Conservation (phyloP, 2,888 invertebrate species). For the Lasiommata megera region DNA sequence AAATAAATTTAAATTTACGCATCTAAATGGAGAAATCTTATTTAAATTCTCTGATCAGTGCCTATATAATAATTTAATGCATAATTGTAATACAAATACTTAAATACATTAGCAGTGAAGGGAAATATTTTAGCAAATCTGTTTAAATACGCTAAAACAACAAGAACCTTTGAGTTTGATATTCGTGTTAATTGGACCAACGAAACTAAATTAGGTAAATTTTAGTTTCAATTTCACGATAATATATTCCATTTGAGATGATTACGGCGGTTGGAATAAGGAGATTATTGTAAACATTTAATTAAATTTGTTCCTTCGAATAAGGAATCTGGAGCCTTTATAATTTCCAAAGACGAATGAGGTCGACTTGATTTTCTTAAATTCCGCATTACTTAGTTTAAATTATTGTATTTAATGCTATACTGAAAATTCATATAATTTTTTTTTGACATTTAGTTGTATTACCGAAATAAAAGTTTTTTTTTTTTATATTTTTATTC, state of each 20-base stretch:
- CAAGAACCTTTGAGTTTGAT: not conserved
- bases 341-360: not conserved
- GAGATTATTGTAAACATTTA: not conserved
- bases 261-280: not conserved
- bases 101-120: not conserved
- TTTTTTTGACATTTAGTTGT: too few species aligned
- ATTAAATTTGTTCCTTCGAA: not conserved
- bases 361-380: not conserved
- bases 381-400: too few species aligned
- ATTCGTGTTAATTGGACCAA: slow-evolving; percentile 3
- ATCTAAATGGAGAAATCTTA: too few species aligned
- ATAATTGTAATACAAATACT: too few species aligned
- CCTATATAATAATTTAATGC: too few species aligned
- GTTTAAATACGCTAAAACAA: not conserved
- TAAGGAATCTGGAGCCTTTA: too few species aligned
- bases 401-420: too few species aligned
- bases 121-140: not conserved
- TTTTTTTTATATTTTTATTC: too few species aligned
- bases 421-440: too few species aligned
- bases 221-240: not conserved
- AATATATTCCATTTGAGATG: not conserved
- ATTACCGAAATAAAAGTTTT: too few species aligned
- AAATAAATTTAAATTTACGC: too few species aligned
- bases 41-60: too few species aligned
- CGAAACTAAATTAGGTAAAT: not conserved